Evolutionary conservation across 2,797 vertebrate genomes (phyloP), one percentile per base, ranked within the genome.

Genomic region (Anisognathus igniventris): DNA sequence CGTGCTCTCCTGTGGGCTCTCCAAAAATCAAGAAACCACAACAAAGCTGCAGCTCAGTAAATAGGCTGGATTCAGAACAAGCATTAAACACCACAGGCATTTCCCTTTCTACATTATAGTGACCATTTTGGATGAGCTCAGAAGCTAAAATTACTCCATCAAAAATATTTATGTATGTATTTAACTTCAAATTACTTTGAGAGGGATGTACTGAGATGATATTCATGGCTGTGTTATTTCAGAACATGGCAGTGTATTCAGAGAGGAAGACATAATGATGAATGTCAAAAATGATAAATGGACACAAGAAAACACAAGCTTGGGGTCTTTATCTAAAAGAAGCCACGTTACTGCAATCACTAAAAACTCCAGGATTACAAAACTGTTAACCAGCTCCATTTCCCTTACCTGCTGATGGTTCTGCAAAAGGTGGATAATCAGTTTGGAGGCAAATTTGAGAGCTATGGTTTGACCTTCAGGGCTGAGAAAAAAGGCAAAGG

Each of bases 391-490:
- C 24, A 51, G 33, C 8, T 73, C 19, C 0, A 2, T 21, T 58
- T 91, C 30, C 7, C 96, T 98, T 98, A 99, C 99, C 99, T 98
- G 97, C 9, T 96, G 94, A 80, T 86, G 77, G 33, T 93, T 96
- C 94, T 94, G 97, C 67, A 98, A 90, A 86, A 98, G 95, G 87
- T 98, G 93, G 66, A 98, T 90, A 81, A 99, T 95, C 96, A 99
- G 90, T 67, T 92, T 98, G 60, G 99, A 99, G 50, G 98, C 93
- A 93, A 99, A 97, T 61, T 94, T 98, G 88, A 99, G 96, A 86
- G 98, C 97, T 33, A 98, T 96, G 71, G 98, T 98, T 96, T 98
- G 98, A 82, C 99, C 97, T 97, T 99, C 99, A 97, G 98, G 96
- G 92, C 99, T 99, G 96, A 96, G 97, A 98, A 96, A 98, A 30